These are phyloP conservation scores for Acomys russatus DNA, from an alignment of 2,797 vertebrate genomes.

Conservation along the genomic window DNA sequence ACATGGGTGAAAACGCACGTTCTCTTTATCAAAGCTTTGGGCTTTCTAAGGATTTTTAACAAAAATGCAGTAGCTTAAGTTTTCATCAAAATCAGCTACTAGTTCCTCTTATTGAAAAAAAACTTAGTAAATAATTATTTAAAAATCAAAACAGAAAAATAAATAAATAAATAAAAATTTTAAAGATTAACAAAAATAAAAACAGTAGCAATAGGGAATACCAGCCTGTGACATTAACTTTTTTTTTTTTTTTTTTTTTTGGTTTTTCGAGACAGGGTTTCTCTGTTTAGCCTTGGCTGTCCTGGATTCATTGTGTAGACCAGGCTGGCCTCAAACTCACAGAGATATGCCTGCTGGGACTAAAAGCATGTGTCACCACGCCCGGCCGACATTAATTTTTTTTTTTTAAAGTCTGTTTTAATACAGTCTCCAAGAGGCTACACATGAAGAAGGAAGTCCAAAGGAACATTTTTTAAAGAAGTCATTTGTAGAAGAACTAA, in stretches of 20 bases:
- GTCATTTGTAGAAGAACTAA: not conserved
- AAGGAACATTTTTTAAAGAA: not conserved
- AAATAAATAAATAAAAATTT: too few relatives aligned
- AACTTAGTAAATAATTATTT: constrained; percentile 25
- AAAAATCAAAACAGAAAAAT: not conserved
- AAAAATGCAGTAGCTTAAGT: constrained; percentile 13
- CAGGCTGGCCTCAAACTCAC: too few relatives aligned
- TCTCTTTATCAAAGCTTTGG: constrained; percentile 42
- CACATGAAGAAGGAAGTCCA: constrained; percentile 7
- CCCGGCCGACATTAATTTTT: not conserved
- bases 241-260: not conserved
- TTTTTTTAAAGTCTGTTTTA: constrained; percentile 40
- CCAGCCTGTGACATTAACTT: not conserved
- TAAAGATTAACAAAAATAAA: too few relatives aligned
- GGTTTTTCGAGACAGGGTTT: too few relatives aligned
- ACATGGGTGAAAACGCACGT: constrained; percentile 80
- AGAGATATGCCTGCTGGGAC: too few relatives aligned
- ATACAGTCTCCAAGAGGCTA: constrained; percentile 33
- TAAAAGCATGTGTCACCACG: too few relatives aligned
- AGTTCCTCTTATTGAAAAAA: constrained; percentile 11
- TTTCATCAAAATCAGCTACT: constrained; percentile 29
- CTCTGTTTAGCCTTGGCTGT: too few relatives aligned
- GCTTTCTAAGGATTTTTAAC: constrained; percentile 47
- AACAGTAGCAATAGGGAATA: constrained; percentile 34
- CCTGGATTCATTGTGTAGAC: too few relatives aligned